phyloP scores from a whole-genome alignment of 2,888 invertebrate species.

The Mythimna loreyi region DNA sequence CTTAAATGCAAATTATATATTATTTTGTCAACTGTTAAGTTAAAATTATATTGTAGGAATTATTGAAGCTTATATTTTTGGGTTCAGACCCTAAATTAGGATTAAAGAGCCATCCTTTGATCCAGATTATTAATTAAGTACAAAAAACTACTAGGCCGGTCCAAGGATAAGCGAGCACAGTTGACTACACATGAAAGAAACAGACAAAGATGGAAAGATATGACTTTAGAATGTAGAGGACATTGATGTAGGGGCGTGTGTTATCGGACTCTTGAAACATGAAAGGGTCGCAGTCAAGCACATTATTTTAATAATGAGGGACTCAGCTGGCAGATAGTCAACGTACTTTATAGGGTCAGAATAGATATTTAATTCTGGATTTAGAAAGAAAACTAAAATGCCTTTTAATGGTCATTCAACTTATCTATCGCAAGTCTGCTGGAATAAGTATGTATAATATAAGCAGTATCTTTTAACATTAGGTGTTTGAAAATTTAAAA shows the following conservation, averaged over 20 bases:
- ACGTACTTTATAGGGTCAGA: not conserved
- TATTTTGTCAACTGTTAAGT: not conserved
- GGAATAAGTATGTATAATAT: not conserved
- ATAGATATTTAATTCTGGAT: not conserved
- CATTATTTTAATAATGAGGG: conserved; percentile 29
- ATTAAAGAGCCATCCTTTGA: conserved; percentile 15
- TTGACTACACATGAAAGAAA: conserved; percentile 34
- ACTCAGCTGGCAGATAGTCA: not conserved
- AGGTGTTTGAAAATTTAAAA: not conserved
- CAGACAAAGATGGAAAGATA: conserved; percentile 35
- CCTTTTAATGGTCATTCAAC: not conserved
- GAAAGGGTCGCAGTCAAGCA: conserved; percentile 39
- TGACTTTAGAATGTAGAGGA: conserved; percentile 24
- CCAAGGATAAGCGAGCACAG: conserved; percentile 4
- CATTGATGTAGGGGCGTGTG: conserved; percentile 28
- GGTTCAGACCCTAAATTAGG: not conserved
- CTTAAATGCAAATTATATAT: no score
- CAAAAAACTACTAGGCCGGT: not conserved
- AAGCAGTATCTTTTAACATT: not conserved
- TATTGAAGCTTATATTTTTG: not conserved
- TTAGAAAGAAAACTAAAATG: not conserved
- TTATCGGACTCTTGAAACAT: conserved; percentile 35
- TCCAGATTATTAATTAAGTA: conserved; percentile 7
- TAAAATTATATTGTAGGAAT: not conserved
- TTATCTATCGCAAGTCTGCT: not conserved